Evolutionary conservation across 1,140 invertebrate genomes (phyloP).

Genomic region (Macrobrachium nipponense): DNA sequence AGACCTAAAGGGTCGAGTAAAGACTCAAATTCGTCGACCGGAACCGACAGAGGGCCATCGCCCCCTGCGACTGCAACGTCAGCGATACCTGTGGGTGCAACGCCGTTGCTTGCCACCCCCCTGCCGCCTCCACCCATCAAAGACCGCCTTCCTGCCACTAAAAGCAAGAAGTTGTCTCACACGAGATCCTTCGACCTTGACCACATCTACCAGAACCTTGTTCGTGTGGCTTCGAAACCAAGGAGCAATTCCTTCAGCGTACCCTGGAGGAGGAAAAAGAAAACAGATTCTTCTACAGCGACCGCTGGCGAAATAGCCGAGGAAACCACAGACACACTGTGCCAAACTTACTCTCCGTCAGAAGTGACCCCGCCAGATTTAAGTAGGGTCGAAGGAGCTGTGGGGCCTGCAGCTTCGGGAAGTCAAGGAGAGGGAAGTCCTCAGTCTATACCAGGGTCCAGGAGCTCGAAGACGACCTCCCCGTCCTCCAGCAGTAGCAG

Average conservation of each 20-base stretch:
- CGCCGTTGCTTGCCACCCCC: no score
- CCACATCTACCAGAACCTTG: slow-evolving; percentile 47
- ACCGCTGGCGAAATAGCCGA: no score
- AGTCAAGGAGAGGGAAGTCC: background rate
- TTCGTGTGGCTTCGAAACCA: slow-evolving; percentile 41
- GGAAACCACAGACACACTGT: no score
- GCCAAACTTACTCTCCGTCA: no score
- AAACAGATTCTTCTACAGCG: background rate
- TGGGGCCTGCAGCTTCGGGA: no score
- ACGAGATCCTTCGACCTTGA: slow-evolving; percentile 53
- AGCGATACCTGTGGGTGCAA: background rate
- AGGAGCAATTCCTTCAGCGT: slow-evolving; percentile 50
- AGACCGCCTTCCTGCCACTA: background rate
- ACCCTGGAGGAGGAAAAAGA: slow-evolving; percentile 50
- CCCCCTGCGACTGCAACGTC: slow-evolving; percentile 3
- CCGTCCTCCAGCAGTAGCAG: background rate
- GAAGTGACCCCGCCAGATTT: no score
- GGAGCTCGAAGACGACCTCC: background rate
- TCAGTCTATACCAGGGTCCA: background rate
- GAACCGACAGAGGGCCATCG: background rate
- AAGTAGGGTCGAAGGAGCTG: no score
- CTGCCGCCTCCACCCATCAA: background rate
- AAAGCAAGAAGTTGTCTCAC: slow-evolving; percentile 33
- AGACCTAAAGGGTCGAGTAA: no score
- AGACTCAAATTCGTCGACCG: no score